Conservation (phyloP, 2,113 vertebrate species). For the Mustela nigripes region DNA sequence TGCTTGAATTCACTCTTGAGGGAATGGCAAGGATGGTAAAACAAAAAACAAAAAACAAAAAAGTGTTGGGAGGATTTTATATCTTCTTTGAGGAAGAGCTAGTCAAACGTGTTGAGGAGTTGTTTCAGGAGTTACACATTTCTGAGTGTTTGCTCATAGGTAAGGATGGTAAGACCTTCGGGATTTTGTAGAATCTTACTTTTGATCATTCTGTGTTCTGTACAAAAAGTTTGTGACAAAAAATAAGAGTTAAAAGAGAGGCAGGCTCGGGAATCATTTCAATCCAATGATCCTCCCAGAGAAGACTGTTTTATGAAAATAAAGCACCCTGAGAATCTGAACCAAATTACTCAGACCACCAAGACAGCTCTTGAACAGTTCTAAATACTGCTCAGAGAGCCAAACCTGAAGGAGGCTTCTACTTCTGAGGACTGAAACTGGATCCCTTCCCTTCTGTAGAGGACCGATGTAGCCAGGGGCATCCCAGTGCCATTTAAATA, state of each 20-base stretch:
- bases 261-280: constrained; percentile 9
- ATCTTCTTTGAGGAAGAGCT: neutral
- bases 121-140: neutral
- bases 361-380: neutral
- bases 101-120: neutral
- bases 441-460: neutral
- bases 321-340: neutral
- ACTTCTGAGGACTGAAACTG: neutral
- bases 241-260: neutral
- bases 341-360: neutral
- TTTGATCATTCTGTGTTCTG: neutral
- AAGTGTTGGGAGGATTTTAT: neutral
- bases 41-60: neutral
- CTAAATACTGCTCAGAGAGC: neutral
- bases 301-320: neutral
- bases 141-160: neutral
- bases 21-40: neutral
- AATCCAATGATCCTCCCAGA: neutral
- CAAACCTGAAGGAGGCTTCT: neutral
- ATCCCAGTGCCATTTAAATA: neutral
- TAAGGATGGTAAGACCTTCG: neutral
- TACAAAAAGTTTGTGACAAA: neutral
- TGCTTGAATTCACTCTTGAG: neutral
- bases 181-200: constrained; percentile 3
- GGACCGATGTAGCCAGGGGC: neutral